Base-by-base conservation (phyloP, 2,797 vertebrate genomes). In the Picus viridis region DNA sequence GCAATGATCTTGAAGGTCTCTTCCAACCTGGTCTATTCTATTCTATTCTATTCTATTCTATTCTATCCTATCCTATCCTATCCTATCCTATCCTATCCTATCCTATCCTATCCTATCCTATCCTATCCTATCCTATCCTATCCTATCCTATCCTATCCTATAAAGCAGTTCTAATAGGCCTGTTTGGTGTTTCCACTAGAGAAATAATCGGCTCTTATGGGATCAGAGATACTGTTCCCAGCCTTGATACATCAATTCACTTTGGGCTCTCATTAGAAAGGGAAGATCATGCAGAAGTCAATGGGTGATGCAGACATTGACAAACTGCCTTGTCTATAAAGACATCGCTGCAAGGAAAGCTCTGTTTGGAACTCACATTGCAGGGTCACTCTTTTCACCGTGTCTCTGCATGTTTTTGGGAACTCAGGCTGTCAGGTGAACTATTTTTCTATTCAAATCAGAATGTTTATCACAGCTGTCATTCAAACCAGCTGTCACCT, bases 361-460 rank as follows among this genome's bases (percentile, higher is more conserved):
- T 71, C 32, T 75, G 41, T 49, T 83, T 71, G 65, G 39, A 90
- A 14, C 4, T 61, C 57, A 12, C 43, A 84, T 16, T 39, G 27
- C n/a, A 53, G 20, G 49, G 87, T 26, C 5, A 6, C 78, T 79
- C 49, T 90, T 82, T 68, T 53, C 45, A 53, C 57, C 59, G 49
- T 32, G 20, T 67, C 43, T 59, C 29, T 29, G 29, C 81, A 43
- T 72, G 45, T 39, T 85, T 74, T 57, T 47, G 36, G 32, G 49
- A 83, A 83, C 53, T 76, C 53, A 23, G 76, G 64, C 27, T 51
- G 63, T 27, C 47, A 80, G 80, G 26, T 93, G 47, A 84, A 80
- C 82, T 71, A 18, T 20, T 80, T 95, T 91, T 43, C 59, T 81
- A 26, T 84, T 92, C 27, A 73, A 79, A 92, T 74, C n/a, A 84